A percentile compares a stretch with the other conserved stretches of the same genome.
Evolutionary conservation across 35 echinoderm and acorn worm genomes (phyloP).

Genomic region (Diadema setosum): DNA sequence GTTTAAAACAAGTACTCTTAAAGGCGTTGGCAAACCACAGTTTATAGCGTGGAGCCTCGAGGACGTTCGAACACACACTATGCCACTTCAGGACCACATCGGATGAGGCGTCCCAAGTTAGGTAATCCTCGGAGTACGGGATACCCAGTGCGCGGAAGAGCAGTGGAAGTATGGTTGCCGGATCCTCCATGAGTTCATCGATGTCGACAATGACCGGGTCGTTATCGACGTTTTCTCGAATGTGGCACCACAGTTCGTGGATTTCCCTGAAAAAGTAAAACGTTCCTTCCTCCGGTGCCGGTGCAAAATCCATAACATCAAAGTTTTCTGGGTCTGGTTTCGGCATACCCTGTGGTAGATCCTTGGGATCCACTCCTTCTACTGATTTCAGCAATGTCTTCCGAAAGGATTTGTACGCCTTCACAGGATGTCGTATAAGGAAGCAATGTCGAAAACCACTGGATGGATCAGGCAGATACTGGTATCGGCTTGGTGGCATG

Average conservation of each 20-base stretch:
- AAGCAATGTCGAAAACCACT: constrained; percentile 43
- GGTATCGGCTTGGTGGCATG: constrained; percentile 14
- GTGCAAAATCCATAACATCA: not conserved
- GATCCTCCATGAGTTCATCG: not conserved
- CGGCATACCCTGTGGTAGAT: not conserved
- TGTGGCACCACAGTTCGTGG: not conserved
- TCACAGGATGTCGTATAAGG: constrained; percentile 47
- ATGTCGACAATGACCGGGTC: not conserved
- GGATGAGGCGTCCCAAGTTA: constrained; percentile 1
- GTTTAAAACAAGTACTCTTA: not conserved
- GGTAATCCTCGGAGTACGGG: not conserved
- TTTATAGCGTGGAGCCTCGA: not conserved
- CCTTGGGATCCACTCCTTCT: not conserved
- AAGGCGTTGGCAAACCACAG: constrained; percentile 3
- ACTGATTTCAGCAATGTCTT: not conserved
- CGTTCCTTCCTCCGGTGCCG: not conserved
- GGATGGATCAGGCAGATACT: constrained; percentile 20
- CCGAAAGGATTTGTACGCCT: constrained; percentile 13
- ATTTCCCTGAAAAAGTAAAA: not conserved
- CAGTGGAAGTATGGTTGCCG: not conserved
- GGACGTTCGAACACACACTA: not conserved
- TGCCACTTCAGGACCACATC: constrained; percentile 11
- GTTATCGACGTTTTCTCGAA: not conserved
- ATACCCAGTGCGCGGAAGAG: not conserved
- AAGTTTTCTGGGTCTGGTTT: not conserved